phyloP scores from a whole-genome alignment of 1,140 invertebrate species.

The Dermatophagoides farinae region DNA sequence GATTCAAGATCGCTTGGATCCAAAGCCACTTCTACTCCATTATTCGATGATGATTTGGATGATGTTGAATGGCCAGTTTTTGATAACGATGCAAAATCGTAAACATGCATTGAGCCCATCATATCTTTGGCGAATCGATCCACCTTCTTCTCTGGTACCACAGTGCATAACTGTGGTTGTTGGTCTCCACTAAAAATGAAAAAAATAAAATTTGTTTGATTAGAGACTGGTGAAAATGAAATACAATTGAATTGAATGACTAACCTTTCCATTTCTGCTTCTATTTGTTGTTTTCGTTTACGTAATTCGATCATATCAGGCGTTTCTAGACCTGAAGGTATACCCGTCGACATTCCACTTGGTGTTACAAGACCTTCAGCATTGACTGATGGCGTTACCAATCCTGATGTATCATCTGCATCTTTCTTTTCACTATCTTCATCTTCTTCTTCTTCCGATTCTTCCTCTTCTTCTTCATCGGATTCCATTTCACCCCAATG shows the following conservation, averaged over 20 bases:
- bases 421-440: constrained; percentile 36
- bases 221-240: neutral
- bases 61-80: no score
- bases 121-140: constrained; percentile 65
- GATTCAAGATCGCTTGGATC: no score
- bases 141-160: constrained; percentile 79
- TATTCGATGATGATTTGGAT: no score
- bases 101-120: constrained; percentile 58
- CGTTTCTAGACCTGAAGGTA: constrained; percentile 87
- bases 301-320: constrained; percentile 93
- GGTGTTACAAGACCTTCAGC: constrained; percentile 57
- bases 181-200: constrained; percentile 49
- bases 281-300: constrained; percentile 69
- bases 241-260: constrained; percentile 16
- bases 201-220: neutral
- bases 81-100: no score
- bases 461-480: constrained; percentile 69
- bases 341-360: constrained; percentile 66
- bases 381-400: constrained; percentile 52
- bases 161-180: constrained; percentile 60
- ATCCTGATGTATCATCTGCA: constrained; percentile 49
- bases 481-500: constrained; percentile 95
- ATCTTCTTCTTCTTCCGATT: constrained; percentile 39
- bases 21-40: no score
- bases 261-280: constrained; percentile 84